phyloP scores from a whole-genome alignment of 2,888 invertebrate genomes.

The Physocephala rufipes region DNA sequence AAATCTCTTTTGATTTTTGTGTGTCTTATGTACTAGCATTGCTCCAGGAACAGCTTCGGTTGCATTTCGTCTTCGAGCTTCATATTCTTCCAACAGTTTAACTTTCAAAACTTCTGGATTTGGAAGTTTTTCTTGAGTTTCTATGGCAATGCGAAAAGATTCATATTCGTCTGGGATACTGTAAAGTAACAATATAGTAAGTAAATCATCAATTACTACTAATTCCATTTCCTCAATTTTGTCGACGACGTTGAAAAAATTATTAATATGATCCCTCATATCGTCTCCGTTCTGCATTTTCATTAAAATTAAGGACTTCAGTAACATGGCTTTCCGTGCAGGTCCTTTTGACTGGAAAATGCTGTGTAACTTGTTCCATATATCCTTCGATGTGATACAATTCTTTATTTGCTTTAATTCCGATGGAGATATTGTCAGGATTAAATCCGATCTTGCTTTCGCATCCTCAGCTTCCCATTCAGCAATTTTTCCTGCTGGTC shows the following conservation, averaged over 20 bases:
- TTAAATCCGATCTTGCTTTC: background rate
- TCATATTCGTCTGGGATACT: background rate
- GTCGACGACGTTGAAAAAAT: background rate
- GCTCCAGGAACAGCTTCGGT: background rate
- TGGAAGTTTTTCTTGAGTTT: background rate
- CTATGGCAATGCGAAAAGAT: background rate
- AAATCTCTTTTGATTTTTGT: background rate
- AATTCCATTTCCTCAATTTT: background rate
- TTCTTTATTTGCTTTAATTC: background rate
- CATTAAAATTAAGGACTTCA: background rate
- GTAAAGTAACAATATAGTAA: background rate
- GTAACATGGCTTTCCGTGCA: background rate
- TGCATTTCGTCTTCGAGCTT: background rate
- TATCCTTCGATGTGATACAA: background rate
- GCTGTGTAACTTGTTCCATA: background rate
- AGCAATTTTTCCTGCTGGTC: background rate
- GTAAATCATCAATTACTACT: background rate
- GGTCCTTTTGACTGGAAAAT: background rate
- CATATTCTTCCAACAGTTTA: no score
- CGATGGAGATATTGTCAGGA: no score
- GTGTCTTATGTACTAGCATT: background rate
- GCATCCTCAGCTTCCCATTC: background rate
- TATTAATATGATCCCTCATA: background rate
- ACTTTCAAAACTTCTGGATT: no score
- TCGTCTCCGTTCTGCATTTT: background rate